Evolutionary conservation across 2,888 invertebrate species (phyloP), one percentile per base, ranked within the genome.

Genomic region (Aelia acuminata): DNA sequence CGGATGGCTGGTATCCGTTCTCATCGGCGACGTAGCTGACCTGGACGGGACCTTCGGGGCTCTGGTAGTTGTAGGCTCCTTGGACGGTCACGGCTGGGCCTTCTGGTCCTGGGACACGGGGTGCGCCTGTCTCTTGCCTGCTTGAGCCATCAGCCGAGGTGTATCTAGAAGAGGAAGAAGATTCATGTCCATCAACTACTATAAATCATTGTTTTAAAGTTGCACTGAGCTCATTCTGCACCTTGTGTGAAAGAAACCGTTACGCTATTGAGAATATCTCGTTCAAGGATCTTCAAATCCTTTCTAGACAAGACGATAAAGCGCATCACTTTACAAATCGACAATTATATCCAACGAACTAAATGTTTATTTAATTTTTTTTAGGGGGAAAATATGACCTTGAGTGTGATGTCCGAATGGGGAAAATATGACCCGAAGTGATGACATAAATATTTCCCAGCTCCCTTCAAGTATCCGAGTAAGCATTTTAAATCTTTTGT

Each of bases 61-160:
- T 94, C 0, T 93, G 94, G 92, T 94, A 94, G 3, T 94, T 93
- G 91, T 93, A 95, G 0, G 92, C 93, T 0, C 95, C 95, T 86
- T 94, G 93, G 0, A 93, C 93, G 70, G 91, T 91, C 85, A 90
- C 90, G 8, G 91, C 91, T 87, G 91, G 91, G 22, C 91, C 90
- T 48, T 90, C 90, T 22, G 91, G 91, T 10, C 91, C 91, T 15
- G 91, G 90, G 89, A 90, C 91, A 75, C 90, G 90, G 31, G 91
- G 88, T 11, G 90, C 91, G 22, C 91, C 91, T 0, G 87, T 87
- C 84, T 91, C 91, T 50, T 91, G 90, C 22, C 91, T 90, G 18
- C 90, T 88, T 75, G 91, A 91, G 48, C 92, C 92, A 87, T 92
- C 92, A 18, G 90, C 92, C n/a, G 91, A 90, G 87, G 91, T 90